Conservation (phyloP, 2,797 vertebrate species). For the Pagetopsis macropterus region DNA sequence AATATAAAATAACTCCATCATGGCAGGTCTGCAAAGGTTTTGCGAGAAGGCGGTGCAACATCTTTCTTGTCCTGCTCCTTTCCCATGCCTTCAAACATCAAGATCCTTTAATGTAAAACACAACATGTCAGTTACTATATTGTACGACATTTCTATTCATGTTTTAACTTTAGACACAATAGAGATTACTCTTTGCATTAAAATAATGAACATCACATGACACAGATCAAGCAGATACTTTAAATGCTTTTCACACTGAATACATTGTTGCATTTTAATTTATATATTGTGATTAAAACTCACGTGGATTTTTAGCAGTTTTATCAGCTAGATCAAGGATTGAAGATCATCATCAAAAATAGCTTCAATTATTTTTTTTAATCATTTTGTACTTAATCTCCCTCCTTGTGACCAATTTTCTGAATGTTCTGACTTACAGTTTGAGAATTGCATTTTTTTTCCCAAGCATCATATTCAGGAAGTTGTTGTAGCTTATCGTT, state of each 20-base stretch:
- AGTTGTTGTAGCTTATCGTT: constrained; percentile 84
- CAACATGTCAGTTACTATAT: not conserved
- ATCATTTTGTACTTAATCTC: no score
- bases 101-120: constrained; percentile 78
- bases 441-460: constrained; percentile 87
- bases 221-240: not conserved
- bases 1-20: constrained; percentile 49
- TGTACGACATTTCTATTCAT: not conserved
- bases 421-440: constrained; percentile 77
- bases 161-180: not conserved
- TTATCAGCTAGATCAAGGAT: not conserved
- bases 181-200: not conserved
- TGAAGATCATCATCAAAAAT: not conserved
- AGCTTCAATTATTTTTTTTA: not conserved
- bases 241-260: not conserved
- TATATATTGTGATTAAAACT: not conserved
- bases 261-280: not conserved
- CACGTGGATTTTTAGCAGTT: not conserved
- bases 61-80: constrained; percentile 80
- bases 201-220: not conserved
- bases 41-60: constrained; percentile 78
- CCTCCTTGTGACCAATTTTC: not conserved
- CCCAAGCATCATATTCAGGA: constrained; percentile 89
- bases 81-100: constrained; percentile 87
- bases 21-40: constrained; percentile 85